Evolutionary conservation across 2,113 vertebrate species (phyloP).

Genomic region (Saimiri boliviensis): DNA sequence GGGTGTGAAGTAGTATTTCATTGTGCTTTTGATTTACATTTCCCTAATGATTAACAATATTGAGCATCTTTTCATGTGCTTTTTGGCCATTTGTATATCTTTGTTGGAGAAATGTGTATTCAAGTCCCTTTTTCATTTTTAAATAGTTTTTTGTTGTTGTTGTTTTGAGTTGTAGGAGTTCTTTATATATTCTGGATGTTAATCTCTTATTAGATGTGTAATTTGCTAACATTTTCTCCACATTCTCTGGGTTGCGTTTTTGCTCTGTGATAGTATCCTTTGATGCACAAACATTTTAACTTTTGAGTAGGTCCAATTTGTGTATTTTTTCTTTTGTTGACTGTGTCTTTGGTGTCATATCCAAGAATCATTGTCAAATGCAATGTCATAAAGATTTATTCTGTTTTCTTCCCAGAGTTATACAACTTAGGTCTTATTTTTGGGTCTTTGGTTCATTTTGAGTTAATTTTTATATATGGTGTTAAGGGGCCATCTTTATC

Average conservation of each 20-base stretch:
- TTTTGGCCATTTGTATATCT: too few species aligned
- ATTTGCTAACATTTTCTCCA: background rate
- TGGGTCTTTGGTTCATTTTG: background rate
- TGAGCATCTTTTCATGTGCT: too few species aligned
- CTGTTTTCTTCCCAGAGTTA: background rate
- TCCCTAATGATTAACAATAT: too few species aligned
- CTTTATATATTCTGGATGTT: background rate
- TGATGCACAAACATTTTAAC: background rate
- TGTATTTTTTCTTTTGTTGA: background rate
- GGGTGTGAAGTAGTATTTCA: too few species aligned
- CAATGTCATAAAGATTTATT: background rate
- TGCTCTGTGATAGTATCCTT: background rate
- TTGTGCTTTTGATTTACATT: too few species aligned
- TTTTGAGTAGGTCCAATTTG: background rate
- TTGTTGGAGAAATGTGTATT: too few species aligned
- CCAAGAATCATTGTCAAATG: background rate
- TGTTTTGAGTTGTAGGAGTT: background rate
- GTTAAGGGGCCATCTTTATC: background rate
- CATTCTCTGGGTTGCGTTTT: background rate
- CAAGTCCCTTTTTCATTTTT: too few species aligned
- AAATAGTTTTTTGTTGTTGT: background rate
- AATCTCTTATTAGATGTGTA: background rate
- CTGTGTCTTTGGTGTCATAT: background rate
- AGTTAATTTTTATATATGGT: background rate
- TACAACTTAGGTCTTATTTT: background rate